phyloP scores from a whole-genome alignment of 2,797 vertebrate genomes.

The Sphaeramia orbicularis region DNA sequence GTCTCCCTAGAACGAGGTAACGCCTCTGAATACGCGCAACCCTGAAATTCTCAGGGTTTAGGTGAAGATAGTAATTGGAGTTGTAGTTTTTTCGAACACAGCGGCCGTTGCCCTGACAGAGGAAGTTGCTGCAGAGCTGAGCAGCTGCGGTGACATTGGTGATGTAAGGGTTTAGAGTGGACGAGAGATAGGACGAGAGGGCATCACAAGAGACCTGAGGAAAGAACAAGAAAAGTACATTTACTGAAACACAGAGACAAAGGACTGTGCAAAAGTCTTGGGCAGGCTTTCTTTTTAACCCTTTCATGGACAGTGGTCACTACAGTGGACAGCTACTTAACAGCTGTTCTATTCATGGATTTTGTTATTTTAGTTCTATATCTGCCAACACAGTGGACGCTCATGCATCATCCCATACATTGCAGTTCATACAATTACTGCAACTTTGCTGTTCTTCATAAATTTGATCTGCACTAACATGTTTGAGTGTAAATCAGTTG shows the following conservation, averaged over 20 bases:
- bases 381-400: too few relatives aligned
- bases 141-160: slow-evolving; percentile 87
- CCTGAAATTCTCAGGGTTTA: slow-evolving; percentile 81
- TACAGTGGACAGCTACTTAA: too few relatives aligned
- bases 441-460: too few relatives aligned
- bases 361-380: too few relatives aligned
- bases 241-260: neutral
- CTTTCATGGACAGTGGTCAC: too few relatives aligned
- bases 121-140: slow-evolving; percentile 85
- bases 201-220: slow-evolving; percentile 82
- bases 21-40: slow-evolving; percentile 72
- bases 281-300: too few relatives aligned
- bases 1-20: slow-evolving; percentile 79
- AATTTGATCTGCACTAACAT: too few relatives aligned
- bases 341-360: too few relatives aligned
- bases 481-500: too few relatives aligned
- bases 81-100: slow-evolving; percentile 85
- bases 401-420: too few relatives aligned
- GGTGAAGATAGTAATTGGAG: slow-evolving; percentile 87
- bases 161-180: slow-evolving; percentile 85
- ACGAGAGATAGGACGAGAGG: slow-evolving; percentile 82
- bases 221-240: neutral
- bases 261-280: too few relatives aligned
- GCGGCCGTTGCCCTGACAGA: slow-evolving; percentile 84
- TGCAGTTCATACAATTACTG: too few relatives aligned